phyloP scores from a whole-genome alignment of 2,888 invertebrate species.

The Scaptodrosophila latifasciaeformis region DNA sequence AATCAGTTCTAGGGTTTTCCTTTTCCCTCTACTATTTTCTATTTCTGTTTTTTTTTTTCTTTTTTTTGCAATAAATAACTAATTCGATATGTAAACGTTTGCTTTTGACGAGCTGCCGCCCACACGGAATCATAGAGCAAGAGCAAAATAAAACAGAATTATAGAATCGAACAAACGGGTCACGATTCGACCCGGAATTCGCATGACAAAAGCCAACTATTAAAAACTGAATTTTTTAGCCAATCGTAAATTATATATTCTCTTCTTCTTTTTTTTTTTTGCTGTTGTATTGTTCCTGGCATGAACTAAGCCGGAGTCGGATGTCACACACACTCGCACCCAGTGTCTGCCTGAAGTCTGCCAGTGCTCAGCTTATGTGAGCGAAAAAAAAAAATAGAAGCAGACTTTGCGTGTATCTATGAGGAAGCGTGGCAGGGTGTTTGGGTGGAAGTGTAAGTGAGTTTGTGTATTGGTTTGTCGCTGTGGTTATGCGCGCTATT shows the following conservation, averaged over 20 bases:
- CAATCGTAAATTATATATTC: slow-evolving; percentile 37
- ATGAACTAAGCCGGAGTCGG: slow-evolving; percentile 17
- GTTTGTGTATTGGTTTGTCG: slow-evolving; percentile 42
- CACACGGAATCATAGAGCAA: background rate
- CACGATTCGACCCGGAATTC: background rate
- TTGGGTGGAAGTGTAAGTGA: slow-evolving; percentile 2
- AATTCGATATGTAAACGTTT: slow-evolving; percentile 44
- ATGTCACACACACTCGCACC: slow-evolving; percentile 22
- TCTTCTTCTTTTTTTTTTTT: slow-evolving; percentile 1
- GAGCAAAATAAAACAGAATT: background rate
- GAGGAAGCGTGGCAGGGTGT: slow-evolving; percentile 17
- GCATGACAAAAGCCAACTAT: slow-evolving; percentile 47
- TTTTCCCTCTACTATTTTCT: too few relatives aligned
- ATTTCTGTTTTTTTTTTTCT: background rate
- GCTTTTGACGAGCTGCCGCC: slow-evolving; percentile 13
- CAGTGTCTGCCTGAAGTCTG: slow-evolving; percentile 34
- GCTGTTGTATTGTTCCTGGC: slow-evolving; percentile 1
- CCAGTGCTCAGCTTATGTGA: too few relatives aligned
- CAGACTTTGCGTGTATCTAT: too few relatives aligned
- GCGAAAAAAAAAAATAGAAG: slow-evolving; percentile 11
- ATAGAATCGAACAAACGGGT: background rate
- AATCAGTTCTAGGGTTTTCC: slow-evolving; percentile 19
- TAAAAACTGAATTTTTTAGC: slow-evolving; percentile 43
- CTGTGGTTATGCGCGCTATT: slow-evolving; percentile 35
- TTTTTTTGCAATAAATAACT: slow-evolving; percentile 31